Conservation (phyloP, 2,797 vertebrate species). For the Balearica regulorum region DNA sequence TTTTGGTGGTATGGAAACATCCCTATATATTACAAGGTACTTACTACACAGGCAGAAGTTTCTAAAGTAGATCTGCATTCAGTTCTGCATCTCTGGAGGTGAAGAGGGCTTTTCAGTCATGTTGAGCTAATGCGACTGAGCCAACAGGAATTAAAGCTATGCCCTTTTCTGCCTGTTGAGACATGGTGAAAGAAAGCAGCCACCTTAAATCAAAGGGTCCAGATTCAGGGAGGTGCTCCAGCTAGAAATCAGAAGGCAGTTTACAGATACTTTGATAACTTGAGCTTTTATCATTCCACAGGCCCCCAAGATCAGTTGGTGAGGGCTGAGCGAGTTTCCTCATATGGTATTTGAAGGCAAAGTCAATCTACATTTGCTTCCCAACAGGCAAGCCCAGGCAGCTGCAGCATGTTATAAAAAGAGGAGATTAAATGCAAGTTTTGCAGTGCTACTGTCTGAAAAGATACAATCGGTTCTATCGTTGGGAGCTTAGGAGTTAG, state of each 20-base stretch:
- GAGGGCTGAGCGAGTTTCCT: slow-evolving; percentile 21
- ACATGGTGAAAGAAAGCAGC: slow-evolving; percentile 51
- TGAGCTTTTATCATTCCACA: slow-evolving; percentile 46
- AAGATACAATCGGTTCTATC: slow-evolving; percentile 23
- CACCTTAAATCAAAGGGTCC: slow-evolving; percentile 57
- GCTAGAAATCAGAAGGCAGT: slow-evolving; percentile 47
- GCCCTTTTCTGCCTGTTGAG: slow-evolving; percentile 44
- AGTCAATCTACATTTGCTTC: slow-evolving; percentile 53
- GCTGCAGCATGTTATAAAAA: neutral
- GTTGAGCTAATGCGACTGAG: neutral
- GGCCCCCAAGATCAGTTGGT: slow-evolving; percentile 20
- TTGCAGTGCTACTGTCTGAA: slow-evolving; percentile 36
- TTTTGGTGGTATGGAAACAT: neutral
- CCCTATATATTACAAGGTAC: neutral
- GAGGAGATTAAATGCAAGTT: slow-evolving; percentile 42
- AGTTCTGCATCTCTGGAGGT: neutral
- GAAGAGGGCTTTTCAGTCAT: neutral
- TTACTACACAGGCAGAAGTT: neutral
- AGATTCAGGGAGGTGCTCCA: slow-evolving; percentile 44
- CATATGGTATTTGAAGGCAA: slow-evolving; percentile 37
- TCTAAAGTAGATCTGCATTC: neutral
- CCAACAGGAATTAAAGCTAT: slow-evolving; percentile 47
- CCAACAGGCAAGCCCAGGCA: slow-evolving; percentile 58
- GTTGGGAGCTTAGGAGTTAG: slow-evolving; percentile 23
- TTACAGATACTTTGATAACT: slow-evolving; percentile 47